These are phyloP conservation scores for Pterostichus niger DNA, from an alignment of 2,888 invertebrate species.

Conservation along the genomic window DNA sequence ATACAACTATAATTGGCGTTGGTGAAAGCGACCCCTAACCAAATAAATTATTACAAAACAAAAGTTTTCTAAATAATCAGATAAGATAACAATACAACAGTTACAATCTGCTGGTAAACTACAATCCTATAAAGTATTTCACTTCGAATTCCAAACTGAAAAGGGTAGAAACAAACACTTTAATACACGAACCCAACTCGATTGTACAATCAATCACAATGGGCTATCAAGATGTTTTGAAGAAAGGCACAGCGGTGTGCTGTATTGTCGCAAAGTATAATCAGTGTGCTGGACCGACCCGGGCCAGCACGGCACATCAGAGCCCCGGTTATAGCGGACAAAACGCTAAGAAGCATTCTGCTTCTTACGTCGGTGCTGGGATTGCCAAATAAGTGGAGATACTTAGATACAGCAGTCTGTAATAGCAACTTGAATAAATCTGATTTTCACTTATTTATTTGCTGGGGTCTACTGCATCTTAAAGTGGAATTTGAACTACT, in stretches of 20 bases:
- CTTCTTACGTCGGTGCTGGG: constrained; percentile 21
- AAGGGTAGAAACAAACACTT: constrained; percentile 27
- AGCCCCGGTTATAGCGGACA: not conserved
- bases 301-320: not conserved
- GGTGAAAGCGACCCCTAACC: too few relatives aligned
- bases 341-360: constrained; percentile 11
- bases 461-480: too few relatives aligned
- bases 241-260: constrained; percentile 54
- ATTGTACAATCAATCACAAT: constrained; percentile 55
- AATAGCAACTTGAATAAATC: too few relatives aligned
- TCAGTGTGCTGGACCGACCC: constrained; percentile 36
- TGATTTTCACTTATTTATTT: too few relatives aligned
- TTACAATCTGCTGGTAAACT: not conserved
- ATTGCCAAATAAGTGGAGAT: not conserved
- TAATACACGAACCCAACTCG: constrained; percentile 16
- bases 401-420: too few relatives aligned
- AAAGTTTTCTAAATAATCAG: too few relatives aligned
- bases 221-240: constrained; percentile 56
- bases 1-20: too few relatives aligned
- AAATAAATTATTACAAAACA: too few relatives aligned
- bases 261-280: constrained; percentile 52
- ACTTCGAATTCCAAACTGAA: not conserved
- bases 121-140: not conserved
- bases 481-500: too few relatives aligned
- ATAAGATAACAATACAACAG: too few relatives aligned